phyloP scores from a whole-genome alignment of 2,113 vertebrate species.

The Poecilia latipinna region DNA sequence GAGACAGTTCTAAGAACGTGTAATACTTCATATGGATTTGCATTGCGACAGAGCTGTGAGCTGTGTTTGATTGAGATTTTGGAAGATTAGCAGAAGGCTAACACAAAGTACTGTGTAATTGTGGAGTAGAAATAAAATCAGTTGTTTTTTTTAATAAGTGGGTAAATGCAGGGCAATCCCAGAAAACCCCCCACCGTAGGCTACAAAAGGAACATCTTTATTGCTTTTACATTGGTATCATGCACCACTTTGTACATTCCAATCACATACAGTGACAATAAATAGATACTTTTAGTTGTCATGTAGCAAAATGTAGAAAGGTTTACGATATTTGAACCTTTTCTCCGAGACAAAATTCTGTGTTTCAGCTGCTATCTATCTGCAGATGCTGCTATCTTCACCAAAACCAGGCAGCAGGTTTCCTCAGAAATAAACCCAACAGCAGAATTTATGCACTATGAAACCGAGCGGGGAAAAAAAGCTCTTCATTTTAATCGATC shows the following conservation, averaged over 20 bases:
- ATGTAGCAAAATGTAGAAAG: neutral
- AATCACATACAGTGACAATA: neutral
- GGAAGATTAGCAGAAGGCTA: neutral
- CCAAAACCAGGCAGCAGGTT: neutral
- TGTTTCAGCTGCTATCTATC: neutral
- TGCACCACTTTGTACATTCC: neutral
- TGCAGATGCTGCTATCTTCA: neutral
- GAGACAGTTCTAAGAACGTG: neutral
- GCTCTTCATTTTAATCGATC: neutral
- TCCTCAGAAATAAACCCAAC: neutral
- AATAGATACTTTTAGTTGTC: neutral
- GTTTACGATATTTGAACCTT: neutral
- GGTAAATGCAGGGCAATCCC: neutral
- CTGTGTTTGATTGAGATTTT: slow-evolving; percentile 7
- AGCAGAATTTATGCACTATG: neutral
- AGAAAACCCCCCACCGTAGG: neutral
- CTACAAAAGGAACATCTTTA: neutral
- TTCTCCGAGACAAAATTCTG: neutral
- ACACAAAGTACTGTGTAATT: no score
- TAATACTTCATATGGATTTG: no score
- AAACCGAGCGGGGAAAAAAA: neutral
- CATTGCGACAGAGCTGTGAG: no score
- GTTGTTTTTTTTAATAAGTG: no score
- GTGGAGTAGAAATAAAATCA: no score
- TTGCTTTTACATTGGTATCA: neutral